A percentile compares a stretch with the other conserved stretches of the same genome.
Evolutionary conservation across 2,888 invertebrate genomes (phyloP).

Genomic region (Ernsta delagoae): DNA sequence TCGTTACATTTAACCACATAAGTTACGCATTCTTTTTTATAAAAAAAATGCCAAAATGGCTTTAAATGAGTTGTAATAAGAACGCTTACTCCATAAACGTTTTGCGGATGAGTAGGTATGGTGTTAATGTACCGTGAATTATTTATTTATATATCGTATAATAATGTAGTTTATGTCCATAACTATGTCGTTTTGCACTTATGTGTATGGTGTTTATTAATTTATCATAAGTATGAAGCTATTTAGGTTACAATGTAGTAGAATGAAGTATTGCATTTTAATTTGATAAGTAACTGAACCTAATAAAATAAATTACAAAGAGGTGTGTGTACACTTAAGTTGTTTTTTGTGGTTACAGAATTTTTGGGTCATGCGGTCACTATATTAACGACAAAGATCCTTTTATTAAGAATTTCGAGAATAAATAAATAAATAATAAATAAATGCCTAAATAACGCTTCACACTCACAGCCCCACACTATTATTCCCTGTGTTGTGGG

Average conservation of each 20-base stretch:
- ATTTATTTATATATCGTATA: constrained; percentile 19
- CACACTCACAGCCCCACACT: too few relatives aligned
- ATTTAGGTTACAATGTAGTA: background rate
- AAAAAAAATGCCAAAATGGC: background rate
- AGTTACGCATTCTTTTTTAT: background rate
- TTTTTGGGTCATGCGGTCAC: too few relatives aligned
- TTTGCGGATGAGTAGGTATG: background rate
- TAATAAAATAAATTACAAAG: too few relatives aligned
- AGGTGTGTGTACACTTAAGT: too few relatives aligned
- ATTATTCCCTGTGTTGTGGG: too few relatives aligned
- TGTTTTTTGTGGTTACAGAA: too few relatives aligned
- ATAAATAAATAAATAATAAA: too few relatives aligned
- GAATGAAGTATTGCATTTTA: too few relatives aligned
- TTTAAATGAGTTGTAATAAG: background rate
- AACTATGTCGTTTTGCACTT: constrained; percentile 21
- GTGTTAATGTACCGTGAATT: constrained; percentile 8
- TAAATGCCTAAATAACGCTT: too few relatives aligned
- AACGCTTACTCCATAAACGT: background rate
- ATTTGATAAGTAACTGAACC: too few relatives aligned
- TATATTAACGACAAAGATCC: too few relatives aligned
- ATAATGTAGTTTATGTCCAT: constrained; percentile 16
- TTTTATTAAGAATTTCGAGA: too few relatives aligned
- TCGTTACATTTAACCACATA: constrained; percentile 10
- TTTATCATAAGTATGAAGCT: constrained; percentile 5
- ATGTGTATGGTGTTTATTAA: constrained; percentile 1